These are phyloP conservation scores for Urocynchramus pylzowi DNA, from an alignment of 2,113 vertebrate species.

Conservation along the genomic window DNA sequence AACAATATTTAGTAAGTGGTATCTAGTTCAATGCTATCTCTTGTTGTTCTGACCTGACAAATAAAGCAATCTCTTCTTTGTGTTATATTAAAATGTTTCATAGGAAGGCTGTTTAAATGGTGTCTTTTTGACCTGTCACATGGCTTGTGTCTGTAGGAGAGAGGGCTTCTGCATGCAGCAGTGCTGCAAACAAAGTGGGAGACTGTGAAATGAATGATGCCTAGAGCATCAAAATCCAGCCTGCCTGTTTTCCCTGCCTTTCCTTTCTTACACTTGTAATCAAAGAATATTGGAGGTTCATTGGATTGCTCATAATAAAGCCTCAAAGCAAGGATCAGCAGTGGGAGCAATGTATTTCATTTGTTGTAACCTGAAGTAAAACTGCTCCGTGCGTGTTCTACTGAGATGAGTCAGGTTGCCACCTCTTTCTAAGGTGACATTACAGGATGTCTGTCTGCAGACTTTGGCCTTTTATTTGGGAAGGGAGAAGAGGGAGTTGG, in stretches of 20 bases:
- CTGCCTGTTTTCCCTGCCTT: neutral
- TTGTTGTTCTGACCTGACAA: neutral
- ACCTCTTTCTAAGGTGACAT: neutral
- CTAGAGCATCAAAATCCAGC: neutral
- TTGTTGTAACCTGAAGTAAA: neutral
- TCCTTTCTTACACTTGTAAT: neutral
- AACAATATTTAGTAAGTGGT: neutral
- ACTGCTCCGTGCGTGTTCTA: neutral
- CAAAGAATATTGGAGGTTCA: neutral
- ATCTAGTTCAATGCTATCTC: neutral
- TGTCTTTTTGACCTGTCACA: neutral
- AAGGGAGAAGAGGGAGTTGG: neutral
- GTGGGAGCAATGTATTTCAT: neutral
- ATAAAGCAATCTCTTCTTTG: neutral
- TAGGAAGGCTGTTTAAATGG: neutral
- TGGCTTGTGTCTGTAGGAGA: neutral
- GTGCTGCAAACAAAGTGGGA: neutral
- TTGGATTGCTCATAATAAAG: neutral
- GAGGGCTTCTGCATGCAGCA: neutral
- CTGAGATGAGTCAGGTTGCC: neutral
- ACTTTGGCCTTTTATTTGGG: neutral
- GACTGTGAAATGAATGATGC: neutral
- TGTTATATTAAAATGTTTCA: neutral
- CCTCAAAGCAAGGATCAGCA: neutral
- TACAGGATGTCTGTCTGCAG: constrained; percentile 2